Evolutionary conservation across 2,888 invertebrate genomes (phyloP).

Genomic region (Hyles lineata): DNA sequence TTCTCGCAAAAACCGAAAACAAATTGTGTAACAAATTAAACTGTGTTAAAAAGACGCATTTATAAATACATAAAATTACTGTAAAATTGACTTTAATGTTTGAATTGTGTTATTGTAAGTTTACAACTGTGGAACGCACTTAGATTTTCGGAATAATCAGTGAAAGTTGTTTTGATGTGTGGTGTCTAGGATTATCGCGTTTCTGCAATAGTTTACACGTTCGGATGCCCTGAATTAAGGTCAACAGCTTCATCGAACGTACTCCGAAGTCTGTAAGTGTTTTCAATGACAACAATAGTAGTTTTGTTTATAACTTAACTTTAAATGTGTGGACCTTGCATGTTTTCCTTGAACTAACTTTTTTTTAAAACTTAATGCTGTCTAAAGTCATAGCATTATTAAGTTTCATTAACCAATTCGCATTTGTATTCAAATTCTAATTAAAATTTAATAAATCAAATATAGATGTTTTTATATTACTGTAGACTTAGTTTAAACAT

Average conservation of each 20-base stretch:
- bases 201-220: constrained; percentile 48
- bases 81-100: background rate
- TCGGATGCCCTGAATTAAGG: constrained; percentile 65
- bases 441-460: too few species aligned
- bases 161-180: constrained; percentile 35
- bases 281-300: constrained; percentile 2
- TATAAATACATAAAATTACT: background rate
- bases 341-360: background rate
- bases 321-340: background rate
- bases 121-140: background rate
- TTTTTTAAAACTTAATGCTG: background rate
- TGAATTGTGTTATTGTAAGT: background rate
- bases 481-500: too few species aligned
- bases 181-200: constrained; percentile 48
- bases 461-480: too few species aligned
- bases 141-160: constrained; percentile 14
- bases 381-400: background rate
- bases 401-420: background rate
- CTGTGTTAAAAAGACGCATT: background rate
- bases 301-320: constrained; percentile 6
- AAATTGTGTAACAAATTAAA: constrained; percentile 21
- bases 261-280: constrained; percentile 46
- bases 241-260: constrained; percentile 56
- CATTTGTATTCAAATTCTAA: background rate
- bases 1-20: constrained; percentile 10